Conservation (phyloP, 2,888 invertebrate species). For the Zootermopsis nevadensis region DNA sequence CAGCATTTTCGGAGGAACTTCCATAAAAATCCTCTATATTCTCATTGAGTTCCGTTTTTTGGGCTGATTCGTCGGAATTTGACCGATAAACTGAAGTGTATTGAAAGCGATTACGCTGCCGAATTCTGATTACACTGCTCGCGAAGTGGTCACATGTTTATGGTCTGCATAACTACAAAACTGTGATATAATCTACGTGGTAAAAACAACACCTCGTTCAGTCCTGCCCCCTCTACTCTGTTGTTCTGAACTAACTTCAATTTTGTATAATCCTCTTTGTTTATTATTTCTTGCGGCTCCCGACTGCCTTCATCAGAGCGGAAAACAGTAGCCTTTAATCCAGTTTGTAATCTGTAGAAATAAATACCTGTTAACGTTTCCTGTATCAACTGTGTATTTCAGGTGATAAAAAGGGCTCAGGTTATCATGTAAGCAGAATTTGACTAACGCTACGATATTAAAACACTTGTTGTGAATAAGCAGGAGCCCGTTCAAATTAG, state of each 20-base stretch:
- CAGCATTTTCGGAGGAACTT: no score
- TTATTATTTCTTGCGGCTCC: conserved; percentile 29
- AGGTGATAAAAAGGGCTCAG: background rate
- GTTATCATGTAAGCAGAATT: background rate
- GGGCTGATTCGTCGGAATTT: no score
- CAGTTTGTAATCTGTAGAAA: background rate
- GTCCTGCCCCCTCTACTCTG: background rate
- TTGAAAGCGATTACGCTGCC: no score
- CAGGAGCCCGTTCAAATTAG: background rate
- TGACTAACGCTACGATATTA: background rate
- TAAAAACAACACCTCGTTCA: background rate
- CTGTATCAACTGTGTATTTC: background rate
- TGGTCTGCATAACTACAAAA: conserved; percentile 3
- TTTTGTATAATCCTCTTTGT: conserved; percentile 38
- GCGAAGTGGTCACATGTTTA: background rate
- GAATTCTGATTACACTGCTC: no score
- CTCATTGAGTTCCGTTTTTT: no score
- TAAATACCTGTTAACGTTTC: background rate
- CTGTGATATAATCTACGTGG: conserved; percentile 12
- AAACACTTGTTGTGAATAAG: background rate
- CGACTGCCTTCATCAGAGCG: background rate
- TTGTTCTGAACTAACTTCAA: conserved; percentile 5
- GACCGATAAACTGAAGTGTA: no score
- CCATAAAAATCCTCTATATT: no score
- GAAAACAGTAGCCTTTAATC: background rate